Percentiles rank a stretch among this genome's conserved stretches.
These are phyloP conservation scores for Heliconius himera DNA, from an alignment of 1,140 invertebrate genomes.

Conservation along the genomic window DNA sequence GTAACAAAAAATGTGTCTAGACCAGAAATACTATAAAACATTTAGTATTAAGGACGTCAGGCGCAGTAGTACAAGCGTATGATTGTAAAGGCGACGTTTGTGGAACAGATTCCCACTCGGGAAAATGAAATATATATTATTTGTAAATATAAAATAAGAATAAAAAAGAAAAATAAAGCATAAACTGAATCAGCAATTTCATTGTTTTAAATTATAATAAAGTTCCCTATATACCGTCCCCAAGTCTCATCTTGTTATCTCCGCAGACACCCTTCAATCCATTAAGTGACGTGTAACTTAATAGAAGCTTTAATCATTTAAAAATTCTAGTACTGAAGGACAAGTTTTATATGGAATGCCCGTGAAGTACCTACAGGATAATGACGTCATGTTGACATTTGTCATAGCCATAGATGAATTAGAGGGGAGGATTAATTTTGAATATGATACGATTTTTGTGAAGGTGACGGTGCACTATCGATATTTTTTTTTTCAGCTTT, in stretches of 20 bases:
- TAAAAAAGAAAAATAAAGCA: too few relatives aligned
- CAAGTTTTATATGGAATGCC: neutral
- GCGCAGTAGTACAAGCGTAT: too few relatives aligned
- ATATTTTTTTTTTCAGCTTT: too few relatives aligned
- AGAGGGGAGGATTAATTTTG: neutral
- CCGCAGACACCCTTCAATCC: constrained; percentile 14
- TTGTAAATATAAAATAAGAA: too few relatives aligned
- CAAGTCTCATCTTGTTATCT: neutral
- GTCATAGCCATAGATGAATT: neutral
- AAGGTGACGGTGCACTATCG: neutral
- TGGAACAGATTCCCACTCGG: too few relatives aligned
- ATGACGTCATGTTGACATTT: neutral
- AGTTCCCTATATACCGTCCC: neutral
- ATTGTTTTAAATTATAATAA: neutral
- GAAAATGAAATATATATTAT: too few relatives aligned
- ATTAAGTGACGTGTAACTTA: constrained; percentile 3
- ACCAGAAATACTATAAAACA: too few relatives aligned
- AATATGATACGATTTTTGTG: neutral
- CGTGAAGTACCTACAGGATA: constrained; percentile 1
- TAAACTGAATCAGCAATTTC: neutral
- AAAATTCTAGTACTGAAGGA: neutral
- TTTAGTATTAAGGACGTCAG: too few relatives aligned
- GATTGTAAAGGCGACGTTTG: too few relatives aligned
- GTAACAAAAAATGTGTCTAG: too few relatives aligned
- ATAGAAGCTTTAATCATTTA: constrained; percentile 11